Percentiles rank a stretch among this genome's conserved stretches.
Evolutionary conservation across 2,888 invertebrate species (phyloP).

Genomic region (Drosophila paranaensis): DNA sequence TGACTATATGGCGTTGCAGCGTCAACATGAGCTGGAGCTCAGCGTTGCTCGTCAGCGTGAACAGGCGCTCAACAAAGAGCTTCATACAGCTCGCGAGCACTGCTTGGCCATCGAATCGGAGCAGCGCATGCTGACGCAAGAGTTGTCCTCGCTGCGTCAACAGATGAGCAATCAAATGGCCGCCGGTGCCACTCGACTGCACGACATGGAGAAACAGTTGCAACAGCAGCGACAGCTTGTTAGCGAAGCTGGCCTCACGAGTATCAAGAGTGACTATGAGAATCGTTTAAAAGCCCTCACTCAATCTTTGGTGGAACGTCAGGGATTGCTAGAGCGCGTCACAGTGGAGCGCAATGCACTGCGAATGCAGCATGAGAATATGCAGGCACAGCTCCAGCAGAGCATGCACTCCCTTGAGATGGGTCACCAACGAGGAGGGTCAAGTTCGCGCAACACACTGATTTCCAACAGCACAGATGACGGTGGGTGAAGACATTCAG

Average conservation of each 20-base stretch:
- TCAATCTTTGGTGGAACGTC: conserved; percentile 93
- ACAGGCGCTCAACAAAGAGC: conserved; percentile 66
- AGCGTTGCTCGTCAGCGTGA: conserved; percentile 60
- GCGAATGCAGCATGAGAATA: conserved; percentile 90
- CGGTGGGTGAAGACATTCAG: conserved; percentile 85
- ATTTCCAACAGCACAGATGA: conserved; percentile 89
- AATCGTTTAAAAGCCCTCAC: conserved; percentile 88
- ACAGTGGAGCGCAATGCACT: conserved; percentile 94
- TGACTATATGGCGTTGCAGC: conserved; percentile 59
- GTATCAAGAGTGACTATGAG: conserved; percentile 63
- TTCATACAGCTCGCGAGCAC: conserved; percentile 85
- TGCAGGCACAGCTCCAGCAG: conserved; percentile 86
- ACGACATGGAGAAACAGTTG: conserved; percentile 75
- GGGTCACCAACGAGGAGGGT: conserved; percentile 49
- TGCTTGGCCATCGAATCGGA: conserved; percentile 83
- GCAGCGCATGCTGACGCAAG: conserved; percentile 83
- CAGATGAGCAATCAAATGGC: conserved; percentile 83
- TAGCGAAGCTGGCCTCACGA: conserved; percentile 69
- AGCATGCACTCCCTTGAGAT: conserved; percentile 83
- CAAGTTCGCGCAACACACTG: conserved; percentile 79
- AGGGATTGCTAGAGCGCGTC: conserved; percentile 92
- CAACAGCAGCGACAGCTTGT: conserved; percentile 75
- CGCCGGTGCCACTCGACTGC: conserved; percentile 69
- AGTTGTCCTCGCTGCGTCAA: conserved; percentile 83
- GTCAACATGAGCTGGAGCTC: conserved; percentile 63